phyloP scores from a whole-genome alignment of 2,797 vertebrate genomes.

The Enteromius afrohamiltoni region DNA sequence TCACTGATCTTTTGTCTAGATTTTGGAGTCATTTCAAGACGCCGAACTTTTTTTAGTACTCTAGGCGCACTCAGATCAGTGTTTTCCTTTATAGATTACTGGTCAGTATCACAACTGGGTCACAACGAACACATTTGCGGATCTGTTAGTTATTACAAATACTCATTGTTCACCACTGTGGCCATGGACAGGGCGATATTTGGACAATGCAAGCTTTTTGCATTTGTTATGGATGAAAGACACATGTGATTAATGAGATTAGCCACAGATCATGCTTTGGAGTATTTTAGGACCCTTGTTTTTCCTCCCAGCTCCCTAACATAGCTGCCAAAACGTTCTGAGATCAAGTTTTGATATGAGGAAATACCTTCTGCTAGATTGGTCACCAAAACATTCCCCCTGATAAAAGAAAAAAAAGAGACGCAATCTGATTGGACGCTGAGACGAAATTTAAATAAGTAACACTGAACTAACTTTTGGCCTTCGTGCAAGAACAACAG shows the following conservation, averaged over 20 bases:
- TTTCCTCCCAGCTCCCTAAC: constrained; percentile 41
- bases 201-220: constrained; percentile 20
- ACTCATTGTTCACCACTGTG: constrained; percentile 36
- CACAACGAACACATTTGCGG: constrained; percentile 2
- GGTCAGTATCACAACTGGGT: constrained; percentile 20
- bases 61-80: not conserved
- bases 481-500: constrained; percentile 71
- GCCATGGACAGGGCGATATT: constrained; percentile 14
- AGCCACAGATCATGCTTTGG: constrained; percentile 47
- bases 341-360: constrained; percentile 67
- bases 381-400: constrained; percentile 64
- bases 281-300: constrained; percentile 53
- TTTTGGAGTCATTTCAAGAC: constrained; percentile 20
- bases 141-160: constrained; percentile 37
- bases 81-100: constrained; percentile 22
- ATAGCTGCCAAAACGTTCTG: constrained; percentile 48
- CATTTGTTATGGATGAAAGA: constrained; percentile 30
- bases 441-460: constrained; percentile 63
- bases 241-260: constrained; percentile 50
- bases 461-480: constrained; percentile 66
- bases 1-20: constrained; percentile 17
- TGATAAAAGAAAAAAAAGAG: constrained; percentile 60
- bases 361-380: constrained; percentile 66
- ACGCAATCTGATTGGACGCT: constrained; percentile 56
- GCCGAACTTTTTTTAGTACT: constrained; percentile 18